phyloP scores from a whole-genome alignment of 2,888 invertebrate species.

The Drosophila fulvimacula region DNA sequence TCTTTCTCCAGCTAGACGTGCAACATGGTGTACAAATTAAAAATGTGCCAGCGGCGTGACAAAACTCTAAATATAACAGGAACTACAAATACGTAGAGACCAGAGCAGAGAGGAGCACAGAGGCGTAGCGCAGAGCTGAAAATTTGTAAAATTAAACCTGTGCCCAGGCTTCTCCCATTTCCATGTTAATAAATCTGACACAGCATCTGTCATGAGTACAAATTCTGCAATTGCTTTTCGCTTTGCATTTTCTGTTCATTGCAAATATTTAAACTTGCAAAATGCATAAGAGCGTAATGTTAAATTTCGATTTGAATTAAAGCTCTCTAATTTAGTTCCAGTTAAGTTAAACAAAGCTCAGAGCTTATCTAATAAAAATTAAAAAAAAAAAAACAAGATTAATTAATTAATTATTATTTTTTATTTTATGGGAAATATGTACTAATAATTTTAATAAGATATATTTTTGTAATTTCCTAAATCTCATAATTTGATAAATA shows the following conservation, averaged over 20 bases:
- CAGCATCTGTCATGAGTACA: background rate
- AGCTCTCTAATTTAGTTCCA: background rate
- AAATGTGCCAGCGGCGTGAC: constrained; percentile 65
- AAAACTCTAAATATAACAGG: constrained; percentile 46
- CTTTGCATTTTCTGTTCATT: background rate
- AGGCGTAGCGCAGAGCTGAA: constrained; percentile 10
- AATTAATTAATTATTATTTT: no score
- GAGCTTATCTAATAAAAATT: no score
- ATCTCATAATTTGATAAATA: no score
- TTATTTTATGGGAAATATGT: no score
- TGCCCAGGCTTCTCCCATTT: background rate
- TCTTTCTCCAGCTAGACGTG: constrained; percentile 31
- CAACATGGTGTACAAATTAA: constrained; percentile 74
- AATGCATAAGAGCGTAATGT: background rate
- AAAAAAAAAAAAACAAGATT: no score
- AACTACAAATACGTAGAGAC: constrained; percentile 33
- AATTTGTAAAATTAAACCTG: constrained; percentile 19
- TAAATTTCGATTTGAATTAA: background rate
- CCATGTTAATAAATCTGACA: constrained; percentile 23
- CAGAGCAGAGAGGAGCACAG: background rate
- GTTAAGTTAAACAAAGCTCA: background rate
- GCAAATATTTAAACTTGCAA: background rate
- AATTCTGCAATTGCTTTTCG: background rate
- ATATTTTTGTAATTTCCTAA: no score
- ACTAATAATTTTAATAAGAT: no score